These are phyloP conservation scores for Campoplex nolae DNA, from an alignment of 2,888 invertebrate genomes.

Conservation along the genomic window DNA sequence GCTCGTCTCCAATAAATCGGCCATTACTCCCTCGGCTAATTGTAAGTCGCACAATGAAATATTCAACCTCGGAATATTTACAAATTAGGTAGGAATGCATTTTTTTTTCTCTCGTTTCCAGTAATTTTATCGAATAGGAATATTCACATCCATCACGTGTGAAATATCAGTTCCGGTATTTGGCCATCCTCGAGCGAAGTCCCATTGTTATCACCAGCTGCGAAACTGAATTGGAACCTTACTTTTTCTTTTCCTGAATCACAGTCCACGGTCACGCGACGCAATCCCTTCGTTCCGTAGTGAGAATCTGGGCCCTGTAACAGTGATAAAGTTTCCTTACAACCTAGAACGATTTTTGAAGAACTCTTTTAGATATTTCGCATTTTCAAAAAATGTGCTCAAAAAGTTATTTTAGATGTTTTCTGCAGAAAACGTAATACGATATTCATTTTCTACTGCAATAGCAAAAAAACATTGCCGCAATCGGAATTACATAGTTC, in stretches of 20 bases:
- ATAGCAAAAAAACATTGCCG: background rate
- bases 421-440: background rate
- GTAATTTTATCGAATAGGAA: background rate
- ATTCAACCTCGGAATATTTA: constrained; percentile 47
- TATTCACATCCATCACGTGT: constrained; percentile 85
- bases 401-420: no score
- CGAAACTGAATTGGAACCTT: constrained; percentile 93
- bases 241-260: constrained; percentile 91
- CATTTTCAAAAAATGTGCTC: no score
- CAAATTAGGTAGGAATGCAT: constrained; percentile 58
- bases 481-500: background rate
- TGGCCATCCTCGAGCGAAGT: constrained; percentile 95
- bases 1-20: constrained; percentile 20
- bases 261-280: constrained; percentile 91
- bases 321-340: background rate
- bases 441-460: background rate
- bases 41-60: constrained; percentile 14
- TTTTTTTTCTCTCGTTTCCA: background rate
- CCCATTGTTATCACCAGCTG: constrained; percentile 94
- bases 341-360: no score
- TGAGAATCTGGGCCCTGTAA: constrained; percentile 93
- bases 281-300: constrained; percentile 93
- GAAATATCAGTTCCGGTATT: constrained; percentile 95
- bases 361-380: no score
- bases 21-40: constrained; percentile 18